Evolutionary conservation across 2,888 invertebrate genomes (phyloP), one percentile per base, ranked within the genome.

Genomic region (Prosapia bicincta): DNA sequence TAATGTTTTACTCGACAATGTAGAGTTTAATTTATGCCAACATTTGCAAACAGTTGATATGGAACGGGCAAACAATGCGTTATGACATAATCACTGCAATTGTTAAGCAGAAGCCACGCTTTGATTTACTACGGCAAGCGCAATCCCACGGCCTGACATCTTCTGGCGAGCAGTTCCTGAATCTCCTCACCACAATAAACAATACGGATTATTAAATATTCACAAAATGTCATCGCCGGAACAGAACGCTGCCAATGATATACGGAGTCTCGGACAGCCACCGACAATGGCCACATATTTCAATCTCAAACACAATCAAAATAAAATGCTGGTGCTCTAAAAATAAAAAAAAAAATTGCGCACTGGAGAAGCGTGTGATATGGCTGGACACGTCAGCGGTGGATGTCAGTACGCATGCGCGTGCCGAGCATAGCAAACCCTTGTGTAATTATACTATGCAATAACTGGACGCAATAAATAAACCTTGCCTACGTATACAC

Each of bases 391-490:
- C 54, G 54, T 54, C 54, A 54, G 20, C 54, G 20, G 20, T 54
- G 54, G n/a, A n/a, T n/a, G n/a, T n/a, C n/a, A n/a, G n/a, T n/a
- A n/a, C n/a, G 20, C 54, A 54, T 20, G 54, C 20, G 20, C 54
- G 54, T 54, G 54, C 54, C 13, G 20, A 24, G 72, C 73, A 73
- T 73, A 43, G 68, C 69, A 73, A 73, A 26, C 69, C 43, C 1
- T 28, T 69, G 15, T 54, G 54, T 73, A 73, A 73, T 73, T 73
- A 73, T 73, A 73, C 73, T 73, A 73, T 73, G 38, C 73, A 73
- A 73, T 73, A 73, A 73, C 73, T 25, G 25, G 69, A 1, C 73
- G 32, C 68, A 38, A 73, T 73, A 73, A 73, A 73, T 73, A 68
- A 9, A 15, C 54, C 20, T 20, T 6, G 20, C 20, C 13, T 20